Evolutionary conservation across 2,113 vertebrate species (phyloP).

Genomic region (Haemorhous mexicanus): DNA sequence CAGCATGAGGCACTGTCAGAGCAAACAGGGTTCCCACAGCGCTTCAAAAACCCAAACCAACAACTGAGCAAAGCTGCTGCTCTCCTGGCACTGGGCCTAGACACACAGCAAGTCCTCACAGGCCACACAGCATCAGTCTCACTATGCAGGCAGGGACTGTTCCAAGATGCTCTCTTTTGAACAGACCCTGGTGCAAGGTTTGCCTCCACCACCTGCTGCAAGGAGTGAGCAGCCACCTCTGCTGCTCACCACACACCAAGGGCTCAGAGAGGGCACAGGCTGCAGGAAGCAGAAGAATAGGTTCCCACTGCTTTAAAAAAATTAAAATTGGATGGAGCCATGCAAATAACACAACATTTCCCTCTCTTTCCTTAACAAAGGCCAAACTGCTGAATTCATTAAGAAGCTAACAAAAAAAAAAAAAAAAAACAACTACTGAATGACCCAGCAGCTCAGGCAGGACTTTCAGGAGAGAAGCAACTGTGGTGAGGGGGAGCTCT

Average conservation of each 20-base stretch:
- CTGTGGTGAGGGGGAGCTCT: neutral
- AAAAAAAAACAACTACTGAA: neutral
- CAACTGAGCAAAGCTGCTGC: neutral
- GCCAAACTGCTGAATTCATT: fast-evolving
- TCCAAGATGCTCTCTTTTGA: neutral
- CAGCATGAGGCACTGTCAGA: fast-evolving
- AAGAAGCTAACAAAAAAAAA: neutral
- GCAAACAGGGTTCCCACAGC: neutral
- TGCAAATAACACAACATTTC: neutral
- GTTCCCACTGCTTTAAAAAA: neutral
- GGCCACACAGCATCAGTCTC: neutral
- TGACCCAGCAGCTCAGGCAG: neutral
- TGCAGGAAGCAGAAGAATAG: neutral
- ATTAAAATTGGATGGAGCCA: neutral
- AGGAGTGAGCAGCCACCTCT: neutral
- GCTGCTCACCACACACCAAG: neutral
- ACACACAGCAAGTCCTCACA: slow-evolving; percentile 10
- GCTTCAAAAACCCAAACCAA: neutral
- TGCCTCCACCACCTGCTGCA: neutral
- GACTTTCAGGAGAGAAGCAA: neutral
- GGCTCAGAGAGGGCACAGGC: neutral
- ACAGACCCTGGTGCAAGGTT: neutral
- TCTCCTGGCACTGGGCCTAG: neutral
- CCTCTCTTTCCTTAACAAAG: neutral
- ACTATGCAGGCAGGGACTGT: neutral